Evolutionary conservation across 2,888 invertebrate genomes (phyloP).

Genomic region (Pseudococcus jackbeardsleyi): DNA sequence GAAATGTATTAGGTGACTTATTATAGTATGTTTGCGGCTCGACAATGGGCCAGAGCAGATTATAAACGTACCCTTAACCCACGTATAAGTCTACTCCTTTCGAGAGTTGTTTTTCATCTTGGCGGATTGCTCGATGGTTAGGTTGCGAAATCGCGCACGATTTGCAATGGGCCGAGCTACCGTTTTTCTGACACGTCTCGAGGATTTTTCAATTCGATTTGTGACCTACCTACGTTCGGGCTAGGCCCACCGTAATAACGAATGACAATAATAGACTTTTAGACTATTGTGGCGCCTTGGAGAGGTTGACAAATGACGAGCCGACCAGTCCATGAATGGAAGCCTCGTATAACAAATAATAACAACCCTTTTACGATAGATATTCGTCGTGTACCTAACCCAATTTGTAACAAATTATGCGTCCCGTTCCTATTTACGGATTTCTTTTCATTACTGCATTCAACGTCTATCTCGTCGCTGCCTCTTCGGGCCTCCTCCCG

Average conservation of each 20-base stretch:
- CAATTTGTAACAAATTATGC: constrained; percentile 64
- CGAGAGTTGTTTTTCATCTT: too few species aligned
- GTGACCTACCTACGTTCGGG: neutral
- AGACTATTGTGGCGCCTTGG: constrained; percentile 1
- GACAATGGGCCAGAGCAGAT: too few species aligned
- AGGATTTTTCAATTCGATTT: neutral
- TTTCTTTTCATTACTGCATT: neutral
- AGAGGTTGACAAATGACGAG: constrained; percentile 59
- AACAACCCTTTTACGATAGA: constrained; percentile 56
- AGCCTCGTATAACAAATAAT: constrained; percentile 57
- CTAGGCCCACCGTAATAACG: neutral
- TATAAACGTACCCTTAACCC: too few species aligned
- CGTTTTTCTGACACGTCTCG: neutral
- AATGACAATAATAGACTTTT: constrained; percentile 32
- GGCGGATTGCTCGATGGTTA: too few species aligned
- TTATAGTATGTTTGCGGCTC: too few species aligned
- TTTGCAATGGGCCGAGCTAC: neutral
- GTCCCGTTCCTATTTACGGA: neutral
- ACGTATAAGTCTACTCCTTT: too few species aligned
- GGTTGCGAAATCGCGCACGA: too few species aligned
- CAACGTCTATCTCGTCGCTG: too few species aligned
- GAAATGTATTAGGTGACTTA: neutral
- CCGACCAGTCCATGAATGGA: constrained; percentile 55
- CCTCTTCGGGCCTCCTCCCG: too few species aligned
- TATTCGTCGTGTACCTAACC: constrained; percentile 22